These are phyloP conservation scores for Drosophila paramelanica DNA, from an alignment of 2,888 invertebrate species.

Conservation along the genomic window DNA sequence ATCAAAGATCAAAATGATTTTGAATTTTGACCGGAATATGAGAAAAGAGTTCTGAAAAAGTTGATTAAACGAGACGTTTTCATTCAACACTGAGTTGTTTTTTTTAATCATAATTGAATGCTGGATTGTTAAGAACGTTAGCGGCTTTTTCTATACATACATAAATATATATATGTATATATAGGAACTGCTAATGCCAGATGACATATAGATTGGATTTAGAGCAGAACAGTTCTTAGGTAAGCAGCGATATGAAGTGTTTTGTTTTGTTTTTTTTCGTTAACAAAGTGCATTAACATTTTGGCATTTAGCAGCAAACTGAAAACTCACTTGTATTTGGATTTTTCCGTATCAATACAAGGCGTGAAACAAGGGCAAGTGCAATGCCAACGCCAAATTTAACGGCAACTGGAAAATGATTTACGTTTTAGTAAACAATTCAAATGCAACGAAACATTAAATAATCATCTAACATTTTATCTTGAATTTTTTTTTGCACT, in stretches of 20 bases:
- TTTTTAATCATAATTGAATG: slow-evolving; percentile 12
- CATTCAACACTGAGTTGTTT: slow-evolving; percentile 30
- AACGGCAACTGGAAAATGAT: slow-evolving; percentile 92
- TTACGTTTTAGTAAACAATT: slow-evolving; percentile 58
- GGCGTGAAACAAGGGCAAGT: slow-evolving; percentile 93
- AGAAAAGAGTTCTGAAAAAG: not conserved
- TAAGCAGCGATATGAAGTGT: slow-evolving; percentile 30
- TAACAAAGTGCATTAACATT: slow-evolving; percentile 43
- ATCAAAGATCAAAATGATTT: not conserved
- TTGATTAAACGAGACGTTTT: slow-evolving; percentile 20
- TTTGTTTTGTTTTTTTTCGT: slow-evolving; percentile 27
- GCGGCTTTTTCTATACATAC: slow-evolving; percentile 10
- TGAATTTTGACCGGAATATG: slow-evolving; percentile 9
- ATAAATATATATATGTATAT: not conserved
- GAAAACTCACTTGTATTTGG: slow-evolving; percentile 86
- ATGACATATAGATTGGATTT: slow-evolving; percentile 21
- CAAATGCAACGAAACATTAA: slow-evolving; percentile 39
- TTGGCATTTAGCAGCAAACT: slow-evolving; percentile 57
- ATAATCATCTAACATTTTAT: slow-evolving; percentile 10
- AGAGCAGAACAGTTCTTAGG: slow-evolving; percentile 19
- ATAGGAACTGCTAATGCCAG: slow-evolving; percentile 16
- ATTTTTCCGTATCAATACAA: slow-evolving; percentile 91
- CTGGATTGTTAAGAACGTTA: slow-evolving; percentile 32
- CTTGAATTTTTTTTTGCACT: slow-evolving; percentile 78
- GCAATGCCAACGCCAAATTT: slow-evolving; percentile 94